Percentiles rank a stretch among this genome's conserved stretches.
phyloP scores from a whole-genome alignment of 37 sponge, comb jelly and placozoan species.

The Oscarella lobularis region DNA sequence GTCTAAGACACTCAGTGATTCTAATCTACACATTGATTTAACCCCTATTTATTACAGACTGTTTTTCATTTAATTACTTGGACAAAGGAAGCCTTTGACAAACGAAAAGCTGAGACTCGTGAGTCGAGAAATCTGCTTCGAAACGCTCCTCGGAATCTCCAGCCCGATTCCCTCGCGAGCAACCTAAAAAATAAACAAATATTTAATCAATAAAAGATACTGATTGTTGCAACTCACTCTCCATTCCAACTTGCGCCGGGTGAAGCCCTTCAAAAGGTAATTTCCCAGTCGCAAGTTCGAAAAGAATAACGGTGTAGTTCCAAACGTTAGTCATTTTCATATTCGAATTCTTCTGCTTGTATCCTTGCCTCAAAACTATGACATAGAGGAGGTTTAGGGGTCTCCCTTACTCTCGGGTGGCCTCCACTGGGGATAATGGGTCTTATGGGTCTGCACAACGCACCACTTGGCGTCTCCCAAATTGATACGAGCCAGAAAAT shows the following conservation, averaged over 20 bases:
- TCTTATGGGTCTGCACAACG: conserved; percentile 65
- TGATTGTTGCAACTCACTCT: too few relatives aligned
- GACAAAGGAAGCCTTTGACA: too few relatives aligned
- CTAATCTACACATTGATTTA: not conserved
- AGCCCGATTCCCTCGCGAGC: conserved; percentile 66
- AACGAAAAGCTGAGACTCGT: too few relatives aligned
- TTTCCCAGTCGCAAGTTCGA: conserved; percentile 9
- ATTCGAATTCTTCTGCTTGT: conserved; percentile 38
- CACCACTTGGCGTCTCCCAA: conserved; percentile 67
- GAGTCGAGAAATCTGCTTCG: conserved; percentile 57
- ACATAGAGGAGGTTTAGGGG: too few relatives aligned
- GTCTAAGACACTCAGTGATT: not conserved
- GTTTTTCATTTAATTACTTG: too few relatives aligned
- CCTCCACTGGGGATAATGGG: conserved; percentile 68
- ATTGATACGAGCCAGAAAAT: conserved; percentile 78
- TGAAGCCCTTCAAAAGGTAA: conserved; percentile 77
- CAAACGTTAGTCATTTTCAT: not conserved
- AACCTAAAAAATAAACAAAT: too few relatives aligned
- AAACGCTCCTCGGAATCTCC: conserved; percentile 42
- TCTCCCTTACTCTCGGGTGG: conserved; percentile 78
- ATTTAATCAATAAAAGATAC: too few relatives aligned
- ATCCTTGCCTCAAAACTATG: too few relatives aligned
- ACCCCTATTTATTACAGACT: too few relatives aligned
- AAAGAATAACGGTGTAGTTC: not conserved
- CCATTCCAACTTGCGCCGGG: conserved; percentile 75